phyloP scores from a whole-genome alignment of 2,113 vertebrate genomes.

The Morone chrysops region DNA sequence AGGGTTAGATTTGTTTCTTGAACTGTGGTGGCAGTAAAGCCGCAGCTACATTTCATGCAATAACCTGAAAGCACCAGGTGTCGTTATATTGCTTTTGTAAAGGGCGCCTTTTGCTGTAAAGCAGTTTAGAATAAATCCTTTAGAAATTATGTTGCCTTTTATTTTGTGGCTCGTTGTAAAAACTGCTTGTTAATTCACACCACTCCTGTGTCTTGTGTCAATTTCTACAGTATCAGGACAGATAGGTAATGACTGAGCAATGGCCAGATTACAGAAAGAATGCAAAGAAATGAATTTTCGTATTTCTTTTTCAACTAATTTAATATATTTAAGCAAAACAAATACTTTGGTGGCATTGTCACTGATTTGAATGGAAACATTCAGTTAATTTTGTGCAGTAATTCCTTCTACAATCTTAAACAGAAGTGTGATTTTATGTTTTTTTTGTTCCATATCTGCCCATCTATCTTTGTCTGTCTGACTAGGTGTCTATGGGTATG shows the following conservation, averaged over 20 bases:
- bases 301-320: not conserved
- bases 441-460: too few species aligned
- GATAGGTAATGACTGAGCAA: not conserved
- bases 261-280: not conserved
- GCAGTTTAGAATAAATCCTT: not conserved
- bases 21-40: not conserved
- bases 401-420: not conserved
- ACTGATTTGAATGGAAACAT: not conserved
- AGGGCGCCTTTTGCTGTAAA: not conserved
- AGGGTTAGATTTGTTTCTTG: not conserved
- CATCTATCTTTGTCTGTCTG: not conserved
- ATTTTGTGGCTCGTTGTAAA: not conserved
- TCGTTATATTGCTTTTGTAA: not conserved
- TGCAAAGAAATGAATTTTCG: too few species aligned
- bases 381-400: not conserved
- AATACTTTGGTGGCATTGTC: not conserved
- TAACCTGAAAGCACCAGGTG: conserved; percentile 8
- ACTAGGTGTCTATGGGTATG: not conserved
- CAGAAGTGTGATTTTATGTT: too few species aligned
- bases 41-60: not conserved
- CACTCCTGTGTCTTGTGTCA: not conserved
- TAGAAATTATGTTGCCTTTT: not conserved
- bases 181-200: not conserved
- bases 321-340: not conserved
- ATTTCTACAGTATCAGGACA: not conserved